Evolutionary conservation across 2,113 vertebrate species (phyloP), one percentile per base, ranked within the genome.

Genomic region (Menidia beryllina): DNA sequence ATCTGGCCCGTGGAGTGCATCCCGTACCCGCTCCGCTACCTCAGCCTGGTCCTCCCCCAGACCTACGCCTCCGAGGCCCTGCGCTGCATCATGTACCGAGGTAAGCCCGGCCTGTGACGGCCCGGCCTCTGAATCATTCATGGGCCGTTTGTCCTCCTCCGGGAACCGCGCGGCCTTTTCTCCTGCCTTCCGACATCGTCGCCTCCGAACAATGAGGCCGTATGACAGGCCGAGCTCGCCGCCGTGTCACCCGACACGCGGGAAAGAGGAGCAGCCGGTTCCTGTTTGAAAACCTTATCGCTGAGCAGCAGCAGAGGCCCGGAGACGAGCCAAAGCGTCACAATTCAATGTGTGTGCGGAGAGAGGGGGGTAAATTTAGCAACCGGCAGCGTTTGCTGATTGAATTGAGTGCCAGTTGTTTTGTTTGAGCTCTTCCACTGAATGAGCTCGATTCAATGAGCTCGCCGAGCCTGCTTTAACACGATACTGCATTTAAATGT

Each of bases 1-100:
- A 93, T 94, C 83, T 94, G 94, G 93, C 94, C 94, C 0, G 91
- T 94, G 83, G 93, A 95, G 90, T 93, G 93, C 75, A 93, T 94
- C 76, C 93, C 93, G 0, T 95, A 93, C 82, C 91, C 93, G 10
- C 88, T 95, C 9, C 89, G 92, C 38, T 95, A 94, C 81, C 0
- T 94, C 68, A 94, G 93, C 86, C 72, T 95, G 75, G 88, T 65
- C 8, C 89, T 95, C 20, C 94, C 93, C 62, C 94, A 93, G 84
- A 95, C 94, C 11, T 94, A 93, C 20, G 91, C 93, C 57, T 90
- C 94, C 0, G 93, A 95, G 59, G 89, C 92, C n/a, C 89, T 95
- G 0, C 92, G 92, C 70, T 93, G 92, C 67, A 92, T 95, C 80
- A 93, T 94, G 93, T 94, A 93, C 80, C 77, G 92, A 95, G 94